phyloP scores from a whole-genome alignment of 2,888 invertebrate genomes.

The Euzophera pinguis region DNA sequence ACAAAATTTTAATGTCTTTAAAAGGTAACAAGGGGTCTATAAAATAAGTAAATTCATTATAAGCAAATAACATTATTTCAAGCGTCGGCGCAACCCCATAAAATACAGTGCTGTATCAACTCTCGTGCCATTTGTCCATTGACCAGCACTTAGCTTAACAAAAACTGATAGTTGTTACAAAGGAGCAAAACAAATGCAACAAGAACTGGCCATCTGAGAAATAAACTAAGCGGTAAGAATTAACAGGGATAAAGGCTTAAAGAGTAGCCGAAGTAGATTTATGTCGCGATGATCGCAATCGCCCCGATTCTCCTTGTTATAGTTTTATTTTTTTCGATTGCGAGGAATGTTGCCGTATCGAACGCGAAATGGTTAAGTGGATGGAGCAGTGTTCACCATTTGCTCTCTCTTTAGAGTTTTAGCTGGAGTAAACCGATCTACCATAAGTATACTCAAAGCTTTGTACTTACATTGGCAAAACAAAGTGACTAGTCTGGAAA shows the following conservation, averaged over 20 bases:
- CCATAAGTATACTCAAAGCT: no score
- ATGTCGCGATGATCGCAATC: slow-evolving; percentile 76
- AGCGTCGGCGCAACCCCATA: slow-evolving; percentile 38
- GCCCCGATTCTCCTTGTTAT: slow-evolving; percentile 65
- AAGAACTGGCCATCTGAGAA: slow-evolving; percentile 72
- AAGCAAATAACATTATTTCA: slow-evolving; percentile 6
- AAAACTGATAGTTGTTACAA: slow-evolving; percentile 78
- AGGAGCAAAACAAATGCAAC: slow-evolving; percentile 69
- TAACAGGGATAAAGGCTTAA: slow-evolving; percentile 78
- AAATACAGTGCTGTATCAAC: slow-evolving; percentile 58
- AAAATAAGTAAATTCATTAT: slow-evolving; percentile 3
- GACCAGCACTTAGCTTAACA: slow-evolving; percentile 77
- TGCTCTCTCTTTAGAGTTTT: not conserved
- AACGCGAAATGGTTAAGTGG: slow-evolving; percentile 25
- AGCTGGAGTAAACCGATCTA: not conserved
- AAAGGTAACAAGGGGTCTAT: not conserved
- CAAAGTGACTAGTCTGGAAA: no score
- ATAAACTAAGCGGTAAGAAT: slow-evolving; percentile 80
- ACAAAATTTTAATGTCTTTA: not conserved
- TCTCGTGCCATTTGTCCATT: slow-evolving; percentile 71
- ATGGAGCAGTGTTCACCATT: slow-evolving; percentile 11
- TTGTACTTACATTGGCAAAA: no score
- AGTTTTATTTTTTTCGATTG: slow-evolving; percentile 60
- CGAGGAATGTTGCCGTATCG: slow-evolving; percentile 44
- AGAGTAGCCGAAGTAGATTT: slow-evolving; percentile 79